These are phyloP conservation scores for Zoroaster sp. DNA, from an alignment of 53 echinoderm and acorn worm genomes.

Conservation along the genomic window DNA sequence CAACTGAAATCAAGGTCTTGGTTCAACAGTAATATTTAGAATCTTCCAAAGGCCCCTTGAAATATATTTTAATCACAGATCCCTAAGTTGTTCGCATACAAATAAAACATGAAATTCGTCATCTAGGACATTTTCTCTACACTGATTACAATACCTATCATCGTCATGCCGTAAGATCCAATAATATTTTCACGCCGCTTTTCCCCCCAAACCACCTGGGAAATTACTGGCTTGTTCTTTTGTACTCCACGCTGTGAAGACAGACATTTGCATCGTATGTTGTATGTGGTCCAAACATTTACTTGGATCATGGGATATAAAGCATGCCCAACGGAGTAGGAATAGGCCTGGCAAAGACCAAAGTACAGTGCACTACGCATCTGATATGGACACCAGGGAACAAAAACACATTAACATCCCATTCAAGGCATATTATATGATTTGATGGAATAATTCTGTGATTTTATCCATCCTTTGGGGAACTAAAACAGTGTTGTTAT, in stretches of 20 bases:
- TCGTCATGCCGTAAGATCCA: background rate
- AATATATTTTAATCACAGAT: too few species aligned
- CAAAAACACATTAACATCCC: too few species aligned
- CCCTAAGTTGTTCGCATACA: too few species aligned
- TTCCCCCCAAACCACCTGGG: background rate
- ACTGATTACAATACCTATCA: background rate
- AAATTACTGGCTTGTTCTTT: background rate
- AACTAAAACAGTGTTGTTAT: too few species aligned
- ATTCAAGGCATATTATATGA: too few species aligned
- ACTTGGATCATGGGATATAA: background rate
- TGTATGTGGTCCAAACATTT: background rate
- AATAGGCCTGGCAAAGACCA: background rate
- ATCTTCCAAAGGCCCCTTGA: too few species aligned
- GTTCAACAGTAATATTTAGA: too few species aligned
- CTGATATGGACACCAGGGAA: background rate
- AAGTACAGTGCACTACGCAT: constrained; percentile 32
- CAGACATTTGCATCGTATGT: background rate
- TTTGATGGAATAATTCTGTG: too few species aligned
- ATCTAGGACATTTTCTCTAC: too few species aligned
- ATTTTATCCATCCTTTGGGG: too few species aligned
- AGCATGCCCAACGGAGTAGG: background rate
- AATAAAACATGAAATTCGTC: too few species aligned
- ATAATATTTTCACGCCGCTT: background rate
- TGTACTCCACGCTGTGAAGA: background rate
- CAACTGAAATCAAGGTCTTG: too few species aligned